Percentiles rank a stretch among this genome's conserved stretches.
These are phyloP conservation scores for Steinernema khuongi DNA, from an alignment of 1,140 invertebrate species.

Conservation along the genomic window DNA sequence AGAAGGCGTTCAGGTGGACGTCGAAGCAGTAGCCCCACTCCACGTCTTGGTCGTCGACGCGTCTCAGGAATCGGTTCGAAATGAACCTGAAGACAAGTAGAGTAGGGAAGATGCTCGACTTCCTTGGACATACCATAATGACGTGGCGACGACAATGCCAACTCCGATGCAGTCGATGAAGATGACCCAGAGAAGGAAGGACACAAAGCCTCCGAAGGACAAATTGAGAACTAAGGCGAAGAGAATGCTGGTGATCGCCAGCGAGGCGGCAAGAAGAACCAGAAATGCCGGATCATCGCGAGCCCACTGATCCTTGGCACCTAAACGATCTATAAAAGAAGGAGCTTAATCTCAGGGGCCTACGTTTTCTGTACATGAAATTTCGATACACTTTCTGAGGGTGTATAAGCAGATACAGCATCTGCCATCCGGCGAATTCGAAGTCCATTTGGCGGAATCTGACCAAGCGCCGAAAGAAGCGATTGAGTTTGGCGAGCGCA, in stretches of 20 bases:
- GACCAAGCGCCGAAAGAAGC: constrained; percentile 71
- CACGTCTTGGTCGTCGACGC: constrained; percentile 72
- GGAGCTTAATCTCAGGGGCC: constrained; percentile 59
- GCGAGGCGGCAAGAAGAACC: constrained; percentile 78
- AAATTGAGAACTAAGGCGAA: constrained; percentile 78
- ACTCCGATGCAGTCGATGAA: constrained; percentile 87
- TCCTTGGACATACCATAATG: constrained; percentile 73
- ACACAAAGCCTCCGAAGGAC: constrained; percentile 71
- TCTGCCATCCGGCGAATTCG: constrained; percentile 98
- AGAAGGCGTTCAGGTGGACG: constrained; percentile 96
- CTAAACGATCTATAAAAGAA: constrained; percentile 65
- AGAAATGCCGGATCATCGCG: constrained; percentile 98
- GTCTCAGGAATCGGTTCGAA: constrained; percentile 78
- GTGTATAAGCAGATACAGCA: constrained; percentile 86
- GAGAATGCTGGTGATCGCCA: constrained; percentile 80
- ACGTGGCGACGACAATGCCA: constrained; percentile 78
- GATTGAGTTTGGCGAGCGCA: constrained; percentile 49
- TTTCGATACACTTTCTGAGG: constrained; percentile 95
- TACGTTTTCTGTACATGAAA: constrained; percentile 96
- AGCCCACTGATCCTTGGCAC: constrained; percentile 96
- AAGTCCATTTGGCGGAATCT: constrained; percentile 98
- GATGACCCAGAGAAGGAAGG: constrained; percentile 83
- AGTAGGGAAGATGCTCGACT: constrained; percentile 7
- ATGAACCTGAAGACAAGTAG: constrained; percentile 69
- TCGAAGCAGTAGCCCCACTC: constrained; percentile 99